Base-by-base conservation (phyloP, 2,797 vertebrate species). In the Triplophysa yarkandensis region DNA sequence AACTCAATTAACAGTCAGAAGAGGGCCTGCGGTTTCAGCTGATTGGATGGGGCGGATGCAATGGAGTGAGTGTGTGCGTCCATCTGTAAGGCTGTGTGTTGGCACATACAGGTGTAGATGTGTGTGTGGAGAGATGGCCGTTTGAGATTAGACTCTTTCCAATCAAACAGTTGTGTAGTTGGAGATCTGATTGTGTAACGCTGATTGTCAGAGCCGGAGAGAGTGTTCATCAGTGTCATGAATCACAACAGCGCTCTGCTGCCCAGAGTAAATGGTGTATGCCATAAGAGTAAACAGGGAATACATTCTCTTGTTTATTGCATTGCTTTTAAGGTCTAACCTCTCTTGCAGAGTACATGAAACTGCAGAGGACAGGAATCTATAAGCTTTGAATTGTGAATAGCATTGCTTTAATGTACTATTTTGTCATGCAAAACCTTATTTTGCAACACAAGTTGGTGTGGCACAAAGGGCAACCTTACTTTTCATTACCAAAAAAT, bases 1-100 rank as follows among this genome's bases (percentile, higher is more conserved):
- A 83, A 84, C 80, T 80, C 80, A 77, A 81, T 83, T 83, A 82
- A 65, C 44, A 65, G 64, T 61, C 70, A 13, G 34, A 70, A 74
- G 78, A 81, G 75, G 67, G 39, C 39, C 48, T 77, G 77, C 60
- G 72, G 67, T 76, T 76, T 67, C 52, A 57, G 70, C 78, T 71
- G 80, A 83, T 82, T 80, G 67, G 70, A 67, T 77, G 80, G 50
- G 68, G 78, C 46, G 67, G 67, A 64, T 54, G 71, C 67, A 25
- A 23, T 70, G 67, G 60, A 32, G 64, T 43, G 74, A 69, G 74
- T 68, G 11, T 36, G 11, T 6, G 60, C 72, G 46, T 60, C 13
- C 34, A 52, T 52, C 6, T 43, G 25, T 71, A 8, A 58, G 9
- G 3, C 6, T 21, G 25, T 44, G 58, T 55, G 21, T 58, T 25